Evolutionary conservation across 30 jellyfish, hydroid and myxozoan species (phyloP).

Genomic region (Hydractinia symbiolongicarpus): DNA sequence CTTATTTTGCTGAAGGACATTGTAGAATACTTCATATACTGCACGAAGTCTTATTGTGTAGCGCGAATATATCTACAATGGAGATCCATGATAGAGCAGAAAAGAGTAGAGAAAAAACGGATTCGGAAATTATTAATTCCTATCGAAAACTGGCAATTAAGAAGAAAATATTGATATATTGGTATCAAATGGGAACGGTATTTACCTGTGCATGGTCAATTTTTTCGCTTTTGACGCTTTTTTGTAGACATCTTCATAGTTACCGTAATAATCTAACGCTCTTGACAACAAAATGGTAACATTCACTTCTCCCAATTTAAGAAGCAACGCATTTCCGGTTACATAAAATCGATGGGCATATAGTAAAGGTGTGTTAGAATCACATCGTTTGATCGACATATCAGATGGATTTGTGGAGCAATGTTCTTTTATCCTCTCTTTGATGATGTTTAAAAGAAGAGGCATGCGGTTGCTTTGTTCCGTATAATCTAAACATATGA

Average conservation of each 20-base stretch:
- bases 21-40: too few relatives aligned
- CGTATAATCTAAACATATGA: constrained; percentile 8
- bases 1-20: too few relatives aligned
- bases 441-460: constrained; percentile 1
- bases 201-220: constrained; percentile 5
- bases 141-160: too few relatives aligned
- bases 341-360: constrained; percentile 13
- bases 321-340: constrained; percentile 14
- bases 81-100: too few relatives aligned
- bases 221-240: constrained; percentile 20
- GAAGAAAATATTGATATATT: too few relatives aligned
- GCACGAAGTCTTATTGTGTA: too few relatives aligned
- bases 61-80: too few relatives aligned
- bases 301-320: constrained; percentile 11
- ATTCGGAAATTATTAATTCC: too few relatives aligned
- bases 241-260: neutral
- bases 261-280: constrained; percentile 6
- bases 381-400: neutral
- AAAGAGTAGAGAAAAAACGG: too few relatives aligned
- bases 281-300: constrained; percentile 19
- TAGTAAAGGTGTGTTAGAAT: neutral
- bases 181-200: too few relatives aligned
- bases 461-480: neutral
- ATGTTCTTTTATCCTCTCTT: constrained; percentile 23
- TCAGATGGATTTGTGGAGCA: constrained; percentile 12